Base-by-base conservation (phyloP, 2,797 vertebrate genomes). In the Aulostomus chinensis region DNA sequence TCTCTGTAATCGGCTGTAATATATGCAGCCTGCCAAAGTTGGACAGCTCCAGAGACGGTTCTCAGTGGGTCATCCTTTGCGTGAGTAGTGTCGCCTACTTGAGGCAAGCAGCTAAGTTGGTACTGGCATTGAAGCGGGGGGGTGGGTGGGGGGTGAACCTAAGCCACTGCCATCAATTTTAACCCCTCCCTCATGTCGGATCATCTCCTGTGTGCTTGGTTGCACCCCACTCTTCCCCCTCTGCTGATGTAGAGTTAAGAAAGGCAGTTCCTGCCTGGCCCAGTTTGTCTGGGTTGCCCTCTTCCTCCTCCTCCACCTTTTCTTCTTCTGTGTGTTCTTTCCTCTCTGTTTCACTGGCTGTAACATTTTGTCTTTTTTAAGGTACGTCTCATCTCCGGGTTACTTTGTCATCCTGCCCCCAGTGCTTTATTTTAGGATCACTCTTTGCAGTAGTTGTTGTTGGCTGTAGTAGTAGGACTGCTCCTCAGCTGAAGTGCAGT, bases 241-340 rank as follows among this genome's bases (percentile, higher is more conserved):
- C 29, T 52, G 52, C 72, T 76, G 78, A 75, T 83, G 71, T 67
- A 70, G 43, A 81, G 81, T 83, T 87, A 82, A 83, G 78, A 70
- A 59, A 73, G 69, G 81, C 78, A 85, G 82, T 83, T 88, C 83
- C 81, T 86, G 79, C 67, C 77, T 81, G 76, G 68, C 57, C 66
- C 55, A 16, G 35, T 64, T 39, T 59, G 72, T 84, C 73, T 80
- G 48, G 45, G 57, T 75, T 69, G 43, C 18, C 47, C 30, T 68
- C 42, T 73, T 69, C 58, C 55, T 59, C 57, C 17, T 37, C 49
- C 49, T 21, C n/a, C n/a, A n/a, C n/a, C 28, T 56, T 52, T 32
- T 24, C 40, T 51, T 18, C 40, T 29, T 40, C 21, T 65, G 30
- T 55, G 20, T 35, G 4, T 58, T 61, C 26, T 57, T 37, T 57